These are phyloP conservation scores for Bombus polaris DNA, from an alignment of 1,140 invertebrate genomes.

Conservation along the genomic window DNA sequence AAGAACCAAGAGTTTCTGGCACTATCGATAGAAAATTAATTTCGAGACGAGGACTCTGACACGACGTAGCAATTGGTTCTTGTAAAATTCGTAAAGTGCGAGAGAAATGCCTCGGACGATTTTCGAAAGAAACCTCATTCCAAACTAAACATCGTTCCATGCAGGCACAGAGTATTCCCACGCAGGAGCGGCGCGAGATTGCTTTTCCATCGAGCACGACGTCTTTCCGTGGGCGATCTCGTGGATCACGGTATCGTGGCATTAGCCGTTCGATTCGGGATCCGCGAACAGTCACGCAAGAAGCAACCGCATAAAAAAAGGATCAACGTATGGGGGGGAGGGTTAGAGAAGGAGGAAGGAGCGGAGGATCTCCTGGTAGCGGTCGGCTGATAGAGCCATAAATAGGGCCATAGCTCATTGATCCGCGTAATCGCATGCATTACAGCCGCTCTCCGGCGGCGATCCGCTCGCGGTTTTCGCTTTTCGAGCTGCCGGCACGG, in stretches of 20 bases:
- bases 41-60: too few species aligned
- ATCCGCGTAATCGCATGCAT: conserved; percentile 81
- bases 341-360: neutral
- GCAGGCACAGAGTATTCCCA: neutral
- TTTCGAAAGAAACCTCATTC: too few species aligned
- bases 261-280: conserved; percentile 29
- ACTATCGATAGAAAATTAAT: too few species aligned
- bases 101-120: too few species aligned
- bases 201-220: neutral
- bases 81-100: too few species aligned
- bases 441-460: conserved; percentile 70
- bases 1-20: too few species aligned
- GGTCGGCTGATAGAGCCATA: conserved; percentile 78
- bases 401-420: conserved; percentile 81
- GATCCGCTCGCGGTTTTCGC: conserved; percentile 70
- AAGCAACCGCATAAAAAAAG: conserved; percentile 10
- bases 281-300: conserved; percentile 42
- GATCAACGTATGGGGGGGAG: conserved; percentile 9
- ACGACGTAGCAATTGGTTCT: too few species aligned
- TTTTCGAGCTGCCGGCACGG: conserved; percentile 71
- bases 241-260: neutral
- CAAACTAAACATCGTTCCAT: too few species aligned
- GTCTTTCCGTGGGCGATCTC: neutral
- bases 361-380: conserved; percentile 45
- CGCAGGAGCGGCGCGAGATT: neutral